phyloP scores from a whole-genome alignment of 1,140 invertebrate genomes.

The Portunus trituberculatus region DNA sequence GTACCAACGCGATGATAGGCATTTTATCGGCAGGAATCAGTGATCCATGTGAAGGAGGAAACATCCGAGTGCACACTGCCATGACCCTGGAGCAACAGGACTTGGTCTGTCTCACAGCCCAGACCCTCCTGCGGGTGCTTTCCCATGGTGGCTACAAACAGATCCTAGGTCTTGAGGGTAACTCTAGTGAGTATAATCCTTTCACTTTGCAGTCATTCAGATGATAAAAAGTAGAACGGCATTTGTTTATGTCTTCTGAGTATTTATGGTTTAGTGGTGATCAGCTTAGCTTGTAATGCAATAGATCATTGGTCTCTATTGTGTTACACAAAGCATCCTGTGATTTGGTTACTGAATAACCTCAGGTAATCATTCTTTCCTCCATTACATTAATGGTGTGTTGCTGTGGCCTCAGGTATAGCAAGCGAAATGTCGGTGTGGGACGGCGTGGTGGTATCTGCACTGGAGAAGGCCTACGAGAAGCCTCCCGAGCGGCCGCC shows the following conservation, averaged over 20 bases:
- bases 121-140: constrained; percentile 92
- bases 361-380: neutral
- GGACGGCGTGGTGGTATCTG: constrained; percentile 96
- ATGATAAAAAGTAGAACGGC: too few relatives aligned
- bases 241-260: too few relatives aligned
- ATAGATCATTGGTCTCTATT: too few relatives aligned
- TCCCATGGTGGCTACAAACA: constrained; percentile 95
- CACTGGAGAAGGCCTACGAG: constrained; percentile 94
- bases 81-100: constrained; percentile 98
- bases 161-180: constrained; percentile 87
- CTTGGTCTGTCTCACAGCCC: constrained; percentile 93
- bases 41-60: constrained; percentile 95
- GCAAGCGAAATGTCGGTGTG: constrained; percentile 91
- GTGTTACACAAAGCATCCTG: neutral
- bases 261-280: too few relatives aligned
- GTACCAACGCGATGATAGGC: constrained; percentile 52
- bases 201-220: too few relatives aligned
- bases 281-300: too few relatives aligned
- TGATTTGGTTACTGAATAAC: neutral
- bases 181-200: constrained; percentile 81
- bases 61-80: constrained; percentile 93
- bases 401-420: constrained; percentile 81
- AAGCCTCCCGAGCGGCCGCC: constrained; percentile 83
- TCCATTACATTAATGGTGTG: neutral
- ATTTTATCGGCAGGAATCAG: constrained; percentile 85